Evolutionary conservation across 2,797 vertebrate genomes (phyloP), one percentile per base, ranked within the genome.

Genomic region (Austrolebias charrua): DNA sequence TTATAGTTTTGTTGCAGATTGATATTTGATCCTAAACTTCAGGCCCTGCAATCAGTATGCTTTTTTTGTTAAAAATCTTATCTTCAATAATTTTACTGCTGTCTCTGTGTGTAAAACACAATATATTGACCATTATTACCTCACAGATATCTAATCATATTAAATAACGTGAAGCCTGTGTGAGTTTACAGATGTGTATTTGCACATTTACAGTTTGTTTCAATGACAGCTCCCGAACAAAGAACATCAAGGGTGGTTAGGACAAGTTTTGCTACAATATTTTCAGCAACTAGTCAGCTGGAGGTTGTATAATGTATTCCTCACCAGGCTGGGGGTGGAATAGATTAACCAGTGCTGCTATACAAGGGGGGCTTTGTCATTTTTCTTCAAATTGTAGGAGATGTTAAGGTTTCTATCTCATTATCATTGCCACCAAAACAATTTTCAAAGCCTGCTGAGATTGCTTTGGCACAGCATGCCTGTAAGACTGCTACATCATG

Each of bases 281-380:
- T 58, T 61, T 64, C 44, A 75, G 62, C 35, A 13, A 19, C 20
- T 29, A 12, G 16, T 86, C 74, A 73, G 78, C 73, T 61, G 53
- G 50, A 81, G 68, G 63, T 83, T 85, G 72, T 81, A 75, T 85
- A 82, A 88, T 71, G 55, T 63, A 67, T 80, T 60, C 66, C 73
- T 83, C 71, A 78, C 50, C 56, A 54, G 65, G 71, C 65, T 78
- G 88, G 81, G 84, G 86, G 87, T 73, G 85, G 87, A 89, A 88
- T 88, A 83, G 73, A 87, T 87, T 80, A 86, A 50, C 54, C 58
- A 69, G 60, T 42, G 15, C 57, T 60, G 69, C 69, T 69, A 61
- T 63, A 46, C 50, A 49, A 79, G 69, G 72, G 24, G 78, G 74
- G 60, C 74, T 77, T 79, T 86, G 80, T 85, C 75, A 73, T 79